Evolutionary conservation across 2,888 invertebrate genomes (phyloP).

Genomic region (Toxonevra muliebris): DNA sequence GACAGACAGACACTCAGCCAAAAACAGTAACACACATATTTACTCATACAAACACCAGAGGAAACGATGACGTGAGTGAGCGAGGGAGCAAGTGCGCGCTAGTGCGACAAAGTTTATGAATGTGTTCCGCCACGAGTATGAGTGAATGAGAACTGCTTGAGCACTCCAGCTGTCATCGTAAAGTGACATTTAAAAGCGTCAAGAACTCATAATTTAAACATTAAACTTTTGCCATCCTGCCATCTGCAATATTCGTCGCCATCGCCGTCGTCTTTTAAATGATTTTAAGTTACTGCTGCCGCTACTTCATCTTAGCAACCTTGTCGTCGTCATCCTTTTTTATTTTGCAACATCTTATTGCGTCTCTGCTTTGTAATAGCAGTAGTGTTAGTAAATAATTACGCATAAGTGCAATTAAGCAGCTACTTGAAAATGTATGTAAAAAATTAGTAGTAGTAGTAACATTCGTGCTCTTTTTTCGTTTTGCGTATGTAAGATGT

Average conservation of each 20-base stretch:
- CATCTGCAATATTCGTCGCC: no score
- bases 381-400: slow-evolving; percentile 48
- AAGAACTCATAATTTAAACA: slow-evolving; percentile 56
- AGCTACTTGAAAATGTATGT: neutral
- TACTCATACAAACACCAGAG: no score
- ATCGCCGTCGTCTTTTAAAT: slow-evolving; percentile 20
- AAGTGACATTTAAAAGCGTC: slow-evolving; percentile 17
- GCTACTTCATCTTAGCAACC: no score
- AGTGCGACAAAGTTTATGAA: no score
- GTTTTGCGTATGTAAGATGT: neutral
- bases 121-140: neutral
- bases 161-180: slow-evolving; percentile 16
- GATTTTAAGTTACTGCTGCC: neutral
- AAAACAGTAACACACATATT: no score
- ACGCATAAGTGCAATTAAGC: slow-evolving; percentile 34
- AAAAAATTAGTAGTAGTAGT: neutral
- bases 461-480: neutral
- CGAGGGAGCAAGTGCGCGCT: no score
- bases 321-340: no score
- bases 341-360: no score
- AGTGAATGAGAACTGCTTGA: neutral
- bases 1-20: no score
- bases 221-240: slow-evolving; percentile 46
- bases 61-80: no score
- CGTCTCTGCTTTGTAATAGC: neutral